phyloP scores from a whole-genome alignment of 35 echinoderm and acorn worm species.

The Anneissia japonica region DNA sequence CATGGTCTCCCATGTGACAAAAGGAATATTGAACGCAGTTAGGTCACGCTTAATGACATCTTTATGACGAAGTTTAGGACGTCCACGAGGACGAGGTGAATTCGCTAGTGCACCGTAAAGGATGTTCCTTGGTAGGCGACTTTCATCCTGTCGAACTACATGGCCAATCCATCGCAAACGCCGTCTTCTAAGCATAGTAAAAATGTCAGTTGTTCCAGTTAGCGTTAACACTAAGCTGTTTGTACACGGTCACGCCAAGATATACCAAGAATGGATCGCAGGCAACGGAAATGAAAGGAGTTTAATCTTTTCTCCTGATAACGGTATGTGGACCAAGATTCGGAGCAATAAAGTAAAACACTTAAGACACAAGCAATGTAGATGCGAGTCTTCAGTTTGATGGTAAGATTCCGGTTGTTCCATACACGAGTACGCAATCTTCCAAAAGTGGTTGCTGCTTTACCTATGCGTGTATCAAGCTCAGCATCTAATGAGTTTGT shows the following conservation, averaged over 20 bases:
- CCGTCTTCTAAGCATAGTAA: neutral
- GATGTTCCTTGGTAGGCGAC: too few species aligned
- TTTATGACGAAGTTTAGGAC: too few species aligned
- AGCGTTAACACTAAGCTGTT: constrained; percentile 5
- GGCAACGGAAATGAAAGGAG: constrained; percentile 1
- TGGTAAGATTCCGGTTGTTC: constrained; percentile 19
- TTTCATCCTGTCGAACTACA: neutral
- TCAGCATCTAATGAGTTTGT: too few species aligned
- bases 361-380: constrained; percentile 6
- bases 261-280: constrained; percentile 17
- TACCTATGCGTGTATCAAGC: neutral
- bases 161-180: neutral
- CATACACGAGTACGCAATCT: neutral
- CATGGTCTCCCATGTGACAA: too few species aligned
- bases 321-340: constrained; percentile 29
- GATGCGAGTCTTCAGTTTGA: neutral
- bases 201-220: neutral
- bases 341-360: constrained; percentile 20
- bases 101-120: too few species aligned
- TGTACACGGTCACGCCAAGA: neutral
- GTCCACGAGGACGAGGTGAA: too few species aligned
- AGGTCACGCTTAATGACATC: too few species aligned
- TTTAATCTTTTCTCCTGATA: constrained; percentile 20
- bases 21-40: too few species aligned
- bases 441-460: constrained; percentile 12